A percentile compares a stretch with the other conserved stretches of the same genome.
Evolutionary conservation across 30 jellyfish, hydroid and myxozoan genomes (phyloP).

Genomic region (Aurelia aurita): DNA sequence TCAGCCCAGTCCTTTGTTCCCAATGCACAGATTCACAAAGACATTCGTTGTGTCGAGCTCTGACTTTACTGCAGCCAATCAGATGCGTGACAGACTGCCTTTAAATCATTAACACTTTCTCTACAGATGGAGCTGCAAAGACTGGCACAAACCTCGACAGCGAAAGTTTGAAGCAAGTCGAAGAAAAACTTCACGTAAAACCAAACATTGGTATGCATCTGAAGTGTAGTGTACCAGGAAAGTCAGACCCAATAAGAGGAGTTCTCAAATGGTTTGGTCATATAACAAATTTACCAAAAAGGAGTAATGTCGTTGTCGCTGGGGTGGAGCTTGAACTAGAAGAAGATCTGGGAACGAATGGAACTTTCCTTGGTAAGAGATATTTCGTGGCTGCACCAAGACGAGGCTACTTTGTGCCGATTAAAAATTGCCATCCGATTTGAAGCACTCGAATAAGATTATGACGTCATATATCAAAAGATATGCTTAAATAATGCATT

Average conservation of each 20-base stretch:
- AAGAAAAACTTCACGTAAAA: constrained; percentile 71
- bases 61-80: no score
- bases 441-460: constrained; percentile 9
- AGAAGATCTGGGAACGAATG: constrained; percentile 99
- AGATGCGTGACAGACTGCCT: no score
- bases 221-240: constrained; percentile 93
- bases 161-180: constrained; percentile 67
- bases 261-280: constrained; percentile 89
- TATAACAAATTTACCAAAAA: constrained; percentile 86
- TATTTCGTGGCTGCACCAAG: constrained; percentile 87
- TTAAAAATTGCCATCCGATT: constrained; percentile 83
- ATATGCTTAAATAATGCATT: no score
- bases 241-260: constrained; percentile 83
- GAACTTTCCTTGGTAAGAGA: constrained; percentile 97
- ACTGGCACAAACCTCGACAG: constrained; percentile 57
- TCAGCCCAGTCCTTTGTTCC: no score
- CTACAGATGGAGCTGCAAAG: constrained; percentile 12
- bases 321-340: constrained; percentile 94
- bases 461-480: no score
- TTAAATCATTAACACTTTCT: no score
- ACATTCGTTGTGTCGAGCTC: no score
- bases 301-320: constrained; percentile 91
- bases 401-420: constrained; percentile 96
- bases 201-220: constrained; percentile 88
- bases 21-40: no score